Percentiles rank a stretch among this genome's conserved stretches.
Evolutionary conservation across 2,888 invertebrate genomes (phyloP).

Genomic region (Galerucella calmariensis): DNA sequence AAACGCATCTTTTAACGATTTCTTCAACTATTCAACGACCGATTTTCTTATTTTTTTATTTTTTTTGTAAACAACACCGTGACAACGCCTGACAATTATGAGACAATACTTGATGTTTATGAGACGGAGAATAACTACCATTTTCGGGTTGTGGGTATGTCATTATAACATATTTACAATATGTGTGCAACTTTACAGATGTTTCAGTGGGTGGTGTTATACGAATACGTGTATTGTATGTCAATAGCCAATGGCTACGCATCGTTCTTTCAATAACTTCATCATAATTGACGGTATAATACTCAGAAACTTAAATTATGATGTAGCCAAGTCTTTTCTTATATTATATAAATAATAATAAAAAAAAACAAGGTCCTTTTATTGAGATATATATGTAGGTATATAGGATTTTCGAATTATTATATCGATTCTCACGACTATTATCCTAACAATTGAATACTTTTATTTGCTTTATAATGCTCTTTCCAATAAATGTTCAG

Average conservation of each 20-base stretch:
- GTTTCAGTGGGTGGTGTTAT: conserved; percentile 47
- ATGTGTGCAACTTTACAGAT: conserved; percentile 40
- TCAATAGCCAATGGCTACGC: conserved; percentile 37
- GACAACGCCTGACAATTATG: conserved; percentile 27
- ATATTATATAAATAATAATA: no score
- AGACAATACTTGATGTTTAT: conserved; percentile 25
- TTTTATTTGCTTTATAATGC: background rate
- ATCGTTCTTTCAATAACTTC: conserved; percentile 6
- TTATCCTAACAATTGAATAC: background rate
- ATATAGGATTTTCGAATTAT: background rate
- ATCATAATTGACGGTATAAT: background rate
- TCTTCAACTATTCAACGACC: conserved; percentile 18
- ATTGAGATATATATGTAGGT: no score
- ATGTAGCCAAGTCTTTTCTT: no score
- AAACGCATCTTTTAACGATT: conserved; percentile 31
- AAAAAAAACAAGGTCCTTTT: no score
- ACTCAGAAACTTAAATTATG: background rate
- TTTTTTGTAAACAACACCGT: conserved; percentile 11
- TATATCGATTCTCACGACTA: background rate
- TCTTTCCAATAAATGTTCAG: background rate
- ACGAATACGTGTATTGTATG: conserved; percentile 30
- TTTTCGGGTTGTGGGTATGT: conserved; percentile 22
- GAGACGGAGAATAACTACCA: conserved; percentile 20
- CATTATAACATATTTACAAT: conserved; percentile 16
- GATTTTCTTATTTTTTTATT: conserved; percentile 16